Conservation (phyloP, 2,113 vertebrate species). For the Myxocyprinus asiaticus region DNA sequence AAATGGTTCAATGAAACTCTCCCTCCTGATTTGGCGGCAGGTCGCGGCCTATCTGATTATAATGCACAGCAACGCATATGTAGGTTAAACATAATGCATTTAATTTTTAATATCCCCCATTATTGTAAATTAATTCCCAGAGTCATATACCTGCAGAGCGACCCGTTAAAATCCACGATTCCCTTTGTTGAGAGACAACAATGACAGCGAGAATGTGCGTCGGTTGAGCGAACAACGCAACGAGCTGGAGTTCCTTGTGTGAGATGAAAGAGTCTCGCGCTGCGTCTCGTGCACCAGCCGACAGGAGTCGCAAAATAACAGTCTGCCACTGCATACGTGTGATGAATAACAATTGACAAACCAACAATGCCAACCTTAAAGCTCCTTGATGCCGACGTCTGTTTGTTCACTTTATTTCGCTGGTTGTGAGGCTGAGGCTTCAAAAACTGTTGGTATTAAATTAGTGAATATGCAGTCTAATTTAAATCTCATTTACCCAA, state of each 20-base stretch:
- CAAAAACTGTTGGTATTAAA: no score
- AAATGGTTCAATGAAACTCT: constrained; percentile 35
- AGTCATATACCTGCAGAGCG: constrained; percentile 54
- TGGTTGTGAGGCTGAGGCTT: no score
- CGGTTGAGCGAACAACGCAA: constrained; percentile 54
- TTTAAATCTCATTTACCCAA: no score
- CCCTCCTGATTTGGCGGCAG: constrained; percentile 54
- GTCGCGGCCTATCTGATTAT: constrained; percentile 54
- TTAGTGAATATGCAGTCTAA: no score
- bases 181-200: constrained; percentile 4
- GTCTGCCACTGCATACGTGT: neutral
- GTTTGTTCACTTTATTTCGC: neutral
- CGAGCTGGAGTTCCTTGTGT: constrained; percentile 45
- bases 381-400: neutral
- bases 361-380: neutral
- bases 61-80: constrained; percentile 11
- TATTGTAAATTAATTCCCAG: neutral
- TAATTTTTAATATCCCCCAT: neutral
- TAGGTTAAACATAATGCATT: neutral
- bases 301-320: constrained; percentile 53
- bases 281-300: constrained; percentile 32
- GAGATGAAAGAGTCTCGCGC: constrained; percentile 47
- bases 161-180: constrained; percentile 34
- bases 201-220: constrained; percentile 15
- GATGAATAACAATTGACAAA: constrained; percentile 1